Evolutionary conservation across 64 coral and sea anemone genomes (phyloP).

Genomic region (Dendrophyllia cribrosa): DNA sequence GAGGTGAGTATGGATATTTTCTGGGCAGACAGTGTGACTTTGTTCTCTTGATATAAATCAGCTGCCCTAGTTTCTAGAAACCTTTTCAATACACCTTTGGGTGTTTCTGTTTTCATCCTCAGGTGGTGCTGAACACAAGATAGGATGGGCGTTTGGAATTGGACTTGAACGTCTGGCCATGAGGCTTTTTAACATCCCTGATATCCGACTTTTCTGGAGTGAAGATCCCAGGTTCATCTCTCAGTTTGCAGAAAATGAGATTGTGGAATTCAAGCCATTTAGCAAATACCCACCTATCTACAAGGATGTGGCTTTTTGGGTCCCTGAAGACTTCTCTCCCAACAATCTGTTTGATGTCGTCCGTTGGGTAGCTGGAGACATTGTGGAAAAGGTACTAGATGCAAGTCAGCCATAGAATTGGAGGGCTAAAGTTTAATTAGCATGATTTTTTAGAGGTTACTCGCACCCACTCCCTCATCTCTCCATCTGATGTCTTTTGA

Average conservation of each 20-base stretch:
- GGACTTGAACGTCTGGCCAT: constrained; percentile 96
- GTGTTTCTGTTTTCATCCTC: not conserved
- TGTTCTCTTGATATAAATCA: too few species aligned
- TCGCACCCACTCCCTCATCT: too few species aligned
- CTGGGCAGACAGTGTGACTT: too few species aligned
- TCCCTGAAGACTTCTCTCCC: constrained; percentile 70
- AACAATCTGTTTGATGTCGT: constrained; percentile 95
- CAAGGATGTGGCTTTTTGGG: constrained; percentile 94
- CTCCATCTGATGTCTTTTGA: too few species aligned
- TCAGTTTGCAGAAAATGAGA: constrained; percentile 79
- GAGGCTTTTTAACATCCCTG: constrained; percentile 95
- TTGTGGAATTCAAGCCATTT: constrained; percentile 89
- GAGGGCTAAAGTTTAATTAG: too few species aligned
- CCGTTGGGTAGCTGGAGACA: constrained; percentile 87
- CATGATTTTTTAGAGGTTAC: too few species aligned
- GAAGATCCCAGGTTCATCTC: constrained; percentile 84
- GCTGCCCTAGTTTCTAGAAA: not conserved
- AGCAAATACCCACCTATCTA: constrained; percentile 97
- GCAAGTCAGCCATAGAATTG: not conserved
- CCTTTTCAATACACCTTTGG: not conserved
- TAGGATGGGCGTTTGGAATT: constrained; percentile 98
- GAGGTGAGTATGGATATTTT: too few species aligned
- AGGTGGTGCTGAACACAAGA: constrained; percentile 90
- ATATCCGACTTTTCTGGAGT: constrained; percentile 98
- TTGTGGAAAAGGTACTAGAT: constrained; percentile 91